Percentiles rank a stretch among this genome's conserved stretches.
Evolutionary conservation across 2,797 vertebrate species (phyloP).

Genomic region (Sorex maritimensis): DNA sequence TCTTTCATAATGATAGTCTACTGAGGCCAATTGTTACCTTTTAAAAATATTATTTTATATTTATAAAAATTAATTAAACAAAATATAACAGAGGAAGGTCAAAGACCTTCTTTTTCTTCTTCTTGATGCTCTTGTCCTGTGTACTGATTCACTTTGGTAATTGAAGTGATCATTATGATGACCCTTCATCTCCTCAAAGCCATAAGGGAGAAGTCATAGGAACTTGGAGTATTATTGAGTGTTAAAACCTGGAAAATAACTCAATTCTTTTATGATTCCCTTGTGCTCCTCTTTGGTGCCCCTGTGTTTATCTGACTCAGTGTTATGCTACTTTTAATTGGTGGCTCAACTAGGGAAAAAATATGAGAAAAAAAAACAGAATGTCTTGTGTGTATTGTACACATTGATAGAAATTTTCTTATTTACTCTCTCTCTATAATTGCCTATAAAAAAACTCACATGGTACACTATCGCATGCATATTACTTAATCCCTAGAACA

Average conservation of each 20-base stretch:
- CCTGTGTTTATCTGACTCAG: conserved; percentile 32
- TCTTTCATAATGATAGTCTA: too few relatives aligned
- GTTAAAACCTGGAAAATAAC: not conserved
- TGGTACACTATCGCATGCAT: not conserved
- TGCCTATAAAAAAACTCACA: conserved; percentile 44
- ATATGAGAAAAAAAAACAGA: not conserved
- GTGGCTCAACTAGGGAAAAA: conserved; percentile 5
- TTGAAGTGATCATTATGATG: not conserved
- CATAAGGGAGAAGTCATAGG: conserved; percentile 32
- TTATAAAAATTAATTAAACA: not conserved
- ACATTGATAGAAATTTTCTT: too few relatives aligned
- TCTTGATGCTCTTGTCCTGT: not conserved
- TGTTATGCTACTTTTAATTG: conserved; percentile 24
- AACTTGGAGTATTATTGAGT: not conserved
- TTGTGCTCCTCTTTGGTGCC: not conserved
- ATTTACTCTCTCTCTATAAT: not conserved
- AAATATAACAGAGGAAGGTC: too few relatives aligned
- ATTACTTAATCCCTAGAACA: conserved; percentile 36
- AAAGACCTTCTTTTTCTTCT: too few relatives aligned
- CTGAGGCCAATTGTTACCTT: too few relatives aligned
- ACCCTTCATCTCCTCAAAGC: conserved; percentile 45
- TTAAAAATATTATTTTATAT: not conserved
- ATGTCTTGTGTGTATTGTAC: conserved; percentile 44
- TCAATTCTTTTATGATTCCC: conserved; percentile 16
- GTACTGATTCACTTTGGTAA: not conserved